Base-by-base conservation (phyloP, 2,113 vertebrate species). In the Toxostoma redivivum region DNA sequence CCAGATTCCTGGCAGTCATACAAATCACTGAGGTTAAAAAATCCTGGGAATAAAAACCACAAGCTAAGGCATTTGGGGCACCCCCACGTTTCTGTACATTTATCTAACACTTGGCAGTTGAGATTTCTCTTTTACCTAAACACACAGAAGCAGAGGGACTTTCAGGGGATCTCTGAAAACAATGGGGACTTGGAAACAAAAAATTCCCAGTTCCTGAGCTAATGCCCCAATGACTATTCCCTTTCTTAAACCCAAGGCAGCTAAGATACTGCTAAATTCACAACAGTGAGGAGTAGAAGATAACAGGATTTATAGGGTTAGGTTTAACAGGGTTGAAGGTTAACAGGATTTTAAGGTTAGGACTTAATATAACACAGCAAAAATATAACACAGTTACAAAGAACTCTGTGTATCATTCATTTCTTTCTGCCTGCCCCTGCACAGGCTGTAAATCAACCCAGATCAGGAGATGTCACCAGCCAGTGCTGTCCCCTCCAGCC, bases 291-390 rank as follows among this genome's bases (percentile, higher is more conserved):
- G 48, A 48, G 44, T 45, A 90, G 56, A 90, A 81, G 53, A 94
- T 70, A 94, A 90, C 58, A 77, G 44, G 54, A 95, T 92, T 93
- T 94, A 62, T 60, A 90, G 60, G 33, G 80, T 74, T 88, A 81
- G 58, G 27, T 95, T 92, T 93, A 92, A 58, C 62, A 83, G 67
- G 86, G 77, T 86, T 86, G 67, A 92, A 90, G 37, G 66, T 80
- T 93, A 95, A 92, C 47, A 73, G 42, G 71, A 86, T 88, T 93
- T 96, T 73, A 88, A 92, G 23, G 47, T 58, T 80, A 83, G 10
- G 42, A 54, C 62, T 92, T 92, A 90, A 90, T 88, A 83, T 42
- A 95, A 86, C 82, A 60, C 71, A 77, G 67, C 64, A 81, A 73
- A 96, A 95, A 79, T 42, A 23, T 81, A 82, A 93, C 38, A 56